Percentiles rank a stretch among this genome's conserved stretches.
Conservation (phyloP, 2,797 vertebrate genomes). For the Protonibea diacanthus region DNA sequence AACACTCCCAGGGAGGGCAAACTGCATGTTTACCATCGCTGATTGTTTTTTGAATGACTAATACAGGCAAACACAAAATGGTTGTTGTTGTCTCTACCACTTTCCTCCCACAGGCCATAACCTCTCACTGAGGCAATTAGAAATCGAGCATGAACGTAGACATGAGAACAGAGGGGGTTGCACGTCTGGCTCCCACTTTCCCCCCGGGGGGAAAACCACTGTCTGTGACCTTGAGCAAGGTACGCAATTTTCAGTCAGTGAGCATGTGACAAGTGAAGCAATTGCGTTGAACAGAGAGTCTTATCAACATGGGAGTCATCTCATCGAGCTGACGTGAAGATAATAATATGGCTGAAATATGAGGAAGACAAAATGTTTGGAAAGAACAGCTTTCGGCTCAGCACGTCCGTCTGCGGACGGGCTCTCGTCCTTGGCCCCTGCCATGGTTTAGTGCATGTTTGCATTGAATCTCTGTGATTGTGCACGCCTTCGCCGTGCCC, state of each 20-base stretch:
- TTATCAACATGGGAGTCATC: conserved; percentile 59
- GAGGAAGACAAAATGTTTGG: conserved; percentile 60
- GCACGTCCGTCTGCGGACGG: conserved; percentile 41
- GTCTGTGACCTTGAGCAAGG: conserved; percentile 79
- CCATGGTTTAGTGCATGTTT: conserved; percentile 34
- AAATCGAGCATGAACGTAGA: conserved; percentile 56
- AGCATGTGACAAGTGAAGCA: conserved; percentile 60
- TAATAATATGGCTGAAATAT: conserved; percentile 67
- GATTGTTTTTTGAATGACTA: conserved; percentile 73
- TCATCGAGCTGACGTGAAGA: conserved; percentile 74
- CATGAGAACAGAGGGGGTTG: conserved; percentile 45
- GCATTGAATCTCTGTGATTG: conserved; percentile 32
- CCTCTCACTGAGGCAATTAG: conserved; percentile 70
- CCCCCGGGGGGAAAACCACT: conserved; percentile 35
- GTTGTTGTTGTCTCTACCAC: conserved; percentile 44
- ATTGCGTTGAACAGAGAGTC: conserved; percentile 48
- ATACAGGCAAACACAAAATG: conserved; percentile 63
- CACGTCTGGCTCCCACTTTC: conserved; percentile 44
- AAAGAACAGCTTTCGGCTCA: conserved; percentile 45
- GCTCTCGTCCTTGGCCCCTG: conserved; percentile 66
- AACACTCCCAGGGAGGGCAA: conserved; percentile 66
- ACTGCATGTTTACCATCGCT: conserved; percentile 66
- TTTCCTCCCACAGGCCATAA: conserved; percentile 52
- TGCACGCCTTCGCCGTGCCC: conserved; percentile 15
- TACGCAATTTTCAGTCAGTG: conserved; percentile 57